Percentiles rank a stretch among this genome's conserved stretches.
Evolutionary conservation across 1,140 invertebrate genomes (phyloP).

Genomic region (Gerris buenoi): DNA sequence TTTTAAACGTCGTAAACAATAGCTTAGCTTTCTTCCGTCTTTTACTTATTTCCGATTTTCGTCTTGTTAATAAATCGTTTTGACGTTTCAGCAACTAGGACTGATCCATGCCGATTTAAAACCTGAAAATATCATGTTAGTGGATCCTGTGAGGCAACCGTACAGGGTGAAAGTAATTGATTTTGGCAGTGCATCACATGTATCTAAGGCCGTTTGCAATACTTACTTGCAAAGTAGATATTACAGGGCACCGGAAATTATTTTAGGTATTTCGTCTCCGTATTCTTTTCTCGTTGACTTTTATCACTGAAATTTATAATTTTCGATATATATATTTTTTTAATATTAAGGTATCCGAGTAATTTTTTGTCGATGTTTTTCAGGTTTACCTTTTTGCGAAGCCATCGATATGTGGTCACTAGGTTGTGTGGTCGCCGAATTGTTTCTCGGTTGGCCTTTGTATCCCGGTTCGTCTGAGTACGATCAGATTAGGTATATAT

Average conservation of each 20-base stretch:
- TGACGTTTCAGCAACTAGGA: conserved; percentile 69
- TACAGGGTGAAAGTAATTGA: conserved; percentile 98
- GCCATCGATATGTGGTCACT: conserved; percentile 99
- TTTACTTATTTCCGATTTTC: no score
- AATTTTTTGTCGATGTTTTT: conserved; percentile 12
- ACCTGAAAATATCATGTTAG: conserved; percentile 99
- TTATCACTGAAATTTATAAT: no score
- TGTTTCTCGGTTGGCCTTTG: conserved; percentile 98
- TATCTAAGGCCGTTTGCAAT: conserved; percentile 97
- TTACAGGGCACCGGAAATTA: conserved; percentile 97
- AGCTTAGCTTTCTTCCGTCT: no score
- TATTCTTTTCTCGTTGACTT: no score
- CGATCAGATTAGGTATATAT: conserved; percentile 90
- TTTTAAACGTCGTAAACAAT: no score
- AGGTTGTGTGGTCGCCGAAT: conserved; percentile 96
- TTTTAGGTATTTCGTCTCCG: conserved; percentile 69
- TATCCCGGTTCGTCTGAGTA: conserved; percentile 99
- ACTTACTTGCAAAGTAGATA: conserved; percentile 98
- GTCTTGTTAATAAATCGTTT: no score
- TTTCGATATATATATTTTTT: no score
- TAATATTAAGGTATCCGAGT: no score
- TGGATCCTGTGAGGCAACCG: conserved; percentile 91
- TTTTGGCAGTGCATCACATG: conserved; percentile 97
- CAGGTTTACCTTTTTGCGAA: conserved; percentile 88
- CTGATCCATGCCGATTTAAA: conserved; percentile 98